A percentile compares a stretch with the other conserved stretches of the same genome.
Evolutionary conservation across 35 echinoderm and acorn worm species (phyloP).

Genomic region (Patiria miniata): DNA sequence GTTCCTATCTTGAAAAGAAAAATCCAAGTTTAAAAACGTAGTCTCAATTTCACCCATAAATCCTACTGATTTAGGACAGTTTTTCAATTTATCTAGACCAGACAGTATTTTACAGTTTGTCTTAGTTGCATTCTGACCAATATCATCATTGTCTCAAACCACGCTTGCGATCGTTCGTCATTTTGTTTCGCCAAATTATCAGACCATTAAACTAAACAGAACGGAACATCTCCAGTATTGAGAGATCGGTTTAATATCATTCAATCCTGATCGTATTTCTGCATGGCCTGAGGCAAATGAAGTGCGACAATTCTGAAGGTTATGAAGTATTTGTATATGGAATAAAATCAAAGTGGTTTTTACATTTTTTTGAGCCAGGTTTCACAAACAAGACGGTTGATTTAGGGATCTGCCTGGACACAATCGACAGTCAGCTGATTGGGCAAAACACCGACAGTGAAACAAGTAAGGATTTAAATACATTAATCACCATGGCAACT

Average conservation of each 20-base stretch:
- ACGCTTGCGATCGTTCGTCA: background rate
- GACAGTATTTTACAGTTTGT: too few species aligned
- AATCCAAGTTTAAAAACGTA: too few species aligned
- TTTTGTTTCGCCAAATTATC: background rate
- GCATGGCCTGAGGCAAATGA: background rate
- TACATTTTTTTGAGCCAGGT: background rate
- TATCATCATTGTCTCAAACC: background rate
- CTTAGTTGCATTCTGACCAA: background rate
- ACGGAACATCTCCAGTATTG: background rate
- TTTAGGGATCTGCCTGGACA: background rate
- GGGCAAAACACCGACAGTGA: too few species aligned
- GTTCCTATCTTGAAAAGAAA: too few species aligned
- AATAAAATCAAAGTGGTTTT: background rate
- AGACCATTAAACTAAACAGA: background rate
- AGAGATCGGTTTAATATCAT: background rate
- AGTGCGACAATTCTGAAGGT: background rate
- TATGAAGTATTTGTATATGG: background rate
- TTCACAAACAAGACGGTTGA: background rate
- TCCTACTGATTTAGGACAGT: too few species aligned
- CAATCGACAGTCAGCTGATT: too few species aligned
- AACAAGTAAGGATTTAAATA: too few species aligned
- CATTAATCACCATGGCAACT: too few species aligned
- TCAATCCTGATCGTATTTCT: constrained; percentile 10
- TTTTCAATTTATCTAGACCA: too few species aligned
- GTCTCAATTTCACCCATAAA: too few species aligned